These are phyloP conservation scores for Myocastor coypus DNA, from an alignment of 2,113 vertebrate species.

Conservation along the genomic window DNA sequence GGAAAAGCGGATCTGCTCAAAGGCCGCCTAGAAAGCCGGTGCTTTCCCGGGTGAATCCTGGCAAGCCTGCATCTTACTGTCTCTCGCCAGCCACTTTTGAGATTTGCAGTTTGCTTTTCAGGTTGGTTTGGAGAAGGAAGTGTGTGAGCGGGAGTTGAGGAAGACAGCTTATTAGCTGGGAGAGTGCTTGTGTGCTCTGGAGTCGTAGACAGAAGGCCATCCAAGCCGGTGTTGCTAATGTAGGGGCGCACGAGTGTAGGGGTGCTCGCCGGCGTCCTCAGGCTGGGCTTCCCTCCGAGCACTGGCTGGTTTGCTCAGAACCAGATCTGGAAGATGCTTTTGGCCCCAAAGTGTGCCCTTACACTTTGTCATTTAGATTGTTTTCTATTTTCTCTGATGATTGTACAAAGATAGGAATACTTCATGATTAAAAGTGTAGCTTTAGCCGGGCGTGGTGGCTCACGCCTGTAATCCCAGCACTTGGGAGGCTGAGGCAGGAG, in stretches of 20 bases:
- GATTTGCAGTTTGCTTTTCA: conserved; percentile 69
- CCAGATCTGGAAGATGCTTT: not conserved
- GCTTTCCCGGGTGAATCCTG: conserved; percentile 39
- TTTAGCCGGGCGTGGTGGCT: too few species aligned
- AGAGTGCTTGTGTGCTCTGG: conserved; percentile 54
- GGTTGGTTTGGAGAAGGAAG: conserved; percentile 44
- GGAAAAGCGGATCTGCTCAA: conserved; percentile 63
- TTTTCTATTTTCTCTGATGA: conserved; percentile 59
- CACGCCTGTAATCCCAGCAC: too few species aligned
- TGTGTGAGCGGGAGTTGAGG: conserved; percentile 69
- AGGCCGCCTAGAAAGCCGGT: conserved; percentile 33
- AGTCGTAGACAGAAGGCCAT: conserved; percentile 55
- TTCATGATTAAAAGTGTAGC: not conserved
- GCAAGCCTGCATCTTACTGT: conserved; percentile 34
- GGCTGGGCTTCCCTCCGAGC: not conserved
- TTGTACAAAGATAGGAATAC: conserved; percentile 30
- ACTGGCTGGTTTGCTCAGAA: not conserved
- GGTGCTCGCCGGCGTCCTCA: not conserved
- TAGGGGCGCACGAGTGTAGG: not conserved
- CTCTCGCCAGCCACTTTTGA: conserved; percentile 57
- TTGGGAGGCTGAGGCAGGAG: too few species aligned
- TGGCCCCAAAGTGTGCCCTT: not conserved
- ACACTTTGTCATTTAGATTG: conserved; percentile 41
- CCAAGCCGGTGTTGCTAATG: not conserved
- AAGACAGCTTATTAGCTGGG: conserved; percentile 46